Base-by-base conservation (phyloP, 2,888 invertebrate species). In the Atherix ibis region DNA sequence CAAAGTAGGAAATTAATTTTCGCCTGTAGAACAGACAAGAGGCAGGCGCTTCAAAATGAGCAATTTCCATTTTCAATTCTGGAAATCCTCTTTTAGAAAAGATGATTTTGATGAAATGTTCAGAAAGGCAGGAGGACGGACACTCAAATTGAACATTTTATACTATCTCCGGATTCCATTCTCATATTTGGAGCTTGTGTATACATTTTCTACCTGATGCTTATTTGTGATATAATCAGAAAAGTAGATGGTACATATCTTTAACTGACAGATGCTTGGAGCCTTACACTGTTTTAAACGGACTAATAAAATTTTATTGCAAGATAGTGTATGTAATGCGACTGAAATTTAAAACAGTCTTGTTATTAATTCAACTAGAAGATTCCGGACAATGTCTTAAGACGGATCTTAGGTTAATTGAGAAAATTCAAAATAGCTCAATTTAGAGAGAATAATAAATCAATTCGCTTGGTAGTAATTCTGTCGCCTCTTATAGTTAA, bases 1-100 rank as follows among this genome's bases (percentile, higher is more conserved):
- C 31, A 39, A 39, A 41, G 40, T 39, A 42, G 41, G 41, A 42
- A 42, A 42, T 42, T 42, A 42, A 40, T 42, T 42, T 42, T 34
- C 38, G n/a, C n/a, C n/a, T n/a, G n/a, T n/a, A n/a, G n/a, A n/a
- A n/a, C n/a, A n/a, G n/a, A n/a, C n/a, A n/a, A n/a, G n/a, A n/a
- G n/a, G n/a, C n/a, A n/a, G n/a, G n/a, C n/a, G n/a, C 37, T 31
- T 40, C 35, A 32, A 37, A 22, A 14, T 13, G 37, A 27, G 28
- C 25, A 32, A 35, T 40, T 37, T 35, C 34, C 27, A 36, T 34
- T 40, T 32, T 18, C 25, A 39, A 39, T 35, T 32, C 35, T 27
- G 27, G 19, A 40, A 40, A 37, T 40, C 40, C 40, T 28, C 37
- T 37, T 37, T 36, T 26, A 35, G 26, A 26, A 36, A 19, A 33